phyloP scores from a whole-genome alignment of 2,888 invertebrate species.

The Drosophila merina region DNA sequence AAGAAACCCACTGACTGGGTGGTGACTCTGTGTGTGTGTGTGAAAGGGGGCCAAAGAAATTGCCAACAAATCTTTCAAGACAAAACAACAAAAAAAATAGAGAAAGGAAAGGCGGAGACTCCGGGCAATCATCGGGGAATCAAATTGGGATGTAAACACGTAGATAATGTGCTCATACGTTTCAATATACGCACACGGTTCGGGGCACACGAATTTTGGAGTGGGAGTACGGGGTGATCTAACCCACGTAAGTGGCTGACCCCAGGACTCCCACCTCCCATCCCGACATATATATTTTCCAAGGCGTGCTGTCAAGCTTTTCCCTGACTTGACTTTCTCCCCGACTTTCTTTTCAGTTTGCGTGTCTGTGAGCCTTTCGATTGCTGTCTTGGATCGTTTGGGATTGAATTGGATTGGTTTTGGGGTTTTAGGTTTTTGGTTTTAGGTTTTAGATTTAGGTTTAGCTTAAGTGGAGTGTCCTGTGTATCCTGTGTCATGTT shows the following conservation, averaged over 20 bases:
- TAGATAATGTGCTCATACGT: conserved; percentile 78
- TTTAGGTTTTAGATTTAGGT: conserved; percentile 10
- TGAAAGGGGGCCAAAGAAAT: conserved; percentile 52
- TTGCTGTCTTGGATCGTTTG: conserved; percentile 6
- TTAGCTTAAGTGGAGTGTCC: conserved; percentile 12
- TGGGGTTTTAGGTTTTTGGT: not conserved
- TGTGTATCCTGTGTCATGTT: conserved; percentile 3
- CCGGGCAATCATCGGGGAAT: conserved; percentile 71
- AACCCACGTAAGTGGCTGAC: conserved; percentile 44
- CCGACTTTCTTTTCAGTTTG: conserved; percentile 16
- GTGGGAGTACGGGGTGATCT: conserved; percentile 1
- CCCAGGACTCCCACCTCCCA: not conserved
- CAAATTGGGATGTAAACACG: conserved; percentile 81
- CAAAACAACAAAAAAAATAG: conserved; percentile 44
- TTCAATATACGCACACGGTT: conserved; percentile 52
- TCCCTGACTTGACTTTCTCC: conserved; percentile 8
- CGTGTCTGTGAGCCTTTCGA: conserved; percentile 23
- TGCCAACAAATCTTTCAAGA: conserved; percentile 71
- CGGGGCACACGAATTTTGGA: conserved; percentile 12
- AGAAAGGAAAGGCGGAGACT: conserved; percentile 20
- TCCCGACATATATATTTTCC: not conserved
- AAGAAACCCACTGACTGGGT: conserved; percentile 24
- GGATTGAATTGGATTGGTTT: conserved; percentile 25
- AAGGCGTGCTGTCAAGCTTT: conserved; percentile 65
- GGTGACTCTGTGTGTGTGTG: conserved; percentile 19